A percentile compares a stretch with the other conserved stretches of the same genome.
Evolutionary conservation across 1,140 invertebrate species (phyloP).

Genomic region (Papilio polytes): DNA sequence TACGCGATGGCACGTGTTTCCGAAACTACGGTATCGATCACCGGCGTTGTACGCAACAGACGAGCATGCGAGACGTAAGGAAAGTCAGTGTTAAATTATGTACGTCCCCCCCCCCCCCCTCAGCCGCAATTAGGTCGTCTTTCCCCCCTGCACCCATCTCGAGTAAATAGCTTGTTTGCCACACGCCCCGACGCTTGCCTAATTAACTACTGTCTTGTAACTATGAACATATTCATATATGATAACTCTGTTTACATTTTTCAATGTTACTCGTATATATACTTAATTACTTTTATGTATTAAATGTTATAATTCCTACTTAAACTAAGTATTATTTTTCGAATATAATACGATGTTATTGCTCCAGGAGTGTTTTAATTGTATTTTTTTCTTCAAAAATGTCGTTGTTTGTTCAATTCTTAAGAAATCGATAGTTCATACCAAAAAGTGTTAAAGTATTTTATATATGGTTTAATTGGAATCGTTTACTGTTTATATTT

Average conservation of each 20-base stretch:
- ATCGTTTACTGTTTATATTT: not conserved
- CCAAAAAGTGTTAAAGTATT: not conserved
- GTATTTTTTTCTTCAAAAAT: not conserved
- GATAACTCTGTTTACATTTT: conserved; percentile 6
- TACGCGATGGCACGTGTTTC: conserved; percentile 49
- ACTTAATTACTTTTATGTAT: too few species aligned
- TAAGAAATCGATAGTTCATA: not conserved
- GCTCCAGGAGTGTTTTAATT: not conserved
- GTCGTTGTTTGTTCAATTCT: not conserved
- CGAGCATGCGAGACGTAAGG: conserved; percentile 18
- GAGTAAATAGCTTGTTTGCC: conserved; percentile 27
- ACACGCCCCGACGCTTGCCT: conserved; percentile 30
- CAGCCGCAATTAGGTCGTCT: conserved; percentile 63
- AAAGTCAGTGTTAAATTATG: conserved; percentile 57
- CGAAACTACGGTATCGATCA: conserved; percentile 68
- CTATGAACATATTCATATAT: not conserved
- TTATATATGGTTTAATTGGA: not conserved
- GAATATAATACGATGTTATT: not conserved
- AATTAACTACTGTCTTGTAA: conserved; percentile 31
- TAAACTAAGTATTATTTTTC: not conserved
- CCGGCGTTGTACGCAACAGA: conserved; percentile 41
- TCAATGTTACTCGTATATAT: too few species aligned
- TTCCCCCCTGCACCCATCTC: conserved; percentile 28
- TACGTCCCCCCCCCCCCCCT: conserved; percentile 51
- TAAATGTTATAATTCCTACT: not conserved